Evolutionary conservation across 2,888 invertebrate species (phyloP), one percentile per base, ranked within the genome.

Genomic region (Yponomeuta sedellus): DNA sequence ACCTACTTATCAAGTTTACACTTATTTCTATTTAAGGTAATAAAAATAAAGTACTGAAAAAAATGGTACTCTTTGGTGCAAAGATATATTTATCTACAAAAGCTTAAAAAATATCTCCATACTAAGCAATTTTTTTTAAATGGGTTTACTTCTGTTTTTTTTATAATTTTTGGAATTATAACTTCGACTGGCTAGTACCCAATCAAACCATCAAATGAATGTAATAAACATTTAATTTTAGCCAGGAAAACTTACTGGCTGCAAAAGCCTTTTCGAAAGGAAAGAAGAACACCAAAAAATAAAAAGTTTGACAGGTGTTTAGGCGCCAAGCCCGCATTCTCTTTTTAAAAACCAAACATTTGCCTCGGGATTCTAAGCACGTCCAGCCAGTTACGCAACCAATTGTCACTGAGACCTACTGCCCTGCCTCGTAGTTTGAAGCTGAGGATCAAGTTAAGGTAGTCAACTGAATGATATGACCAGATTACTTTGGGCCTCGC

Each of bases 301-400:
- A 75, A 70, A 69, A 76, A 75, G 71, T 73, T 78, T 80, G 82
- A 82, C 83, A 85, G 81, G 75, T 84, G 85, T 78, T 78, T 76
- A 77, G 78, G 78, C 82, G 81, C 77, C 74, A 78, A 78, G 76
- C 85, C 83, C 85, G 84, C 85, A 84, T 84, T 80, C 81, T 78
- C 75, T 77, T 80, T 80, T 80, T 71, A 74, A 82, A 79, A 79
- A 77, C 74, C 69, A 70, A 34, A 34, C 67, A 69, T 72, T 70
- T 71, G 68, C 68, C 73, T 74, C 73, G 74, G 66, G 64, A 84
- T 84, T 79, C 85, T 67, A 68, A 80, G 83, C 85, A 85, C 85
- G 85, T 84, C 74, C 76, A 66, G 69, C 70, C 73, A 73, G 72
- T 73, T 71, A 73, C 44, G 16, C 16, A 16, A 52, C 44, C 44